These are phyloP conservation scores for Parazoanthus swiftii DNA, from an alignment of 92 coral and sea anemone genomes.

Conservation along the genomic window DNA sequence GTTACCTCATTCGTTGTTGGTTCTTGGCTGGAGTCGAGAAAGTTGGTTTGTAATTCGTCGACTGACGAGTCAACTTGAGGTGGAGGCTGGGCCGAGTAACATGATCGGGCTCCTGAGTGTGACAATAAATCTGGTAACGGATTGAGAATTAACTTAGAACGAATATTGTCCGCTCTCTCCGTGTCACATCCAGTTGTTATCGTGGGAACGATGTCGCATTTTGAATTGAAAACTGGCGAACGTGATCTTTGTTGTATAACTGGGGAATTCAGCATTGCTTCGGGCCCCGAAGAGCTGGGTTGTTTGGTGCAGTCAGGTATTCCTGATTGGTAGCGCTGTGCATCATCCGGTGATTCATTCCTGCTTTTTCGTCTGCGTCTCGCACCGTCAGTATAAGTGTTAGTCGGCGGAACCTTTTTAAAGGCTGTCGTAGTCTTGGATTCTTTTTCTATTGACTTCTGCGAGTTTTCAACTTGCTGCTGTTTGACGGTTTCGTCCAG, in stretches of 20 bases:
- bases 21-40: conserved; percentile 1
- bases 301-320: conserved; percentile 10
- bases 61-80: not conserved
- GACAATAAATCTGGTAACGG: conserved; percentile 71
- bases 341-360: not conserved
- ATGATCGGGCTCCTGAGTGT: conserved; percentile 34
- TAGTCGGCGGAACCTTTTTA: not conserved
- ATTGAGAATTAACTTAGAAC: conserved; percentile 32
- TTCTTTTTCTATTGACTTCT: conserved; percentile 5
- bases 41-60: not conserved
- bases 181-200: conserved; percentile 39
- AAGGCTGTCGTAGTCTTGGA: not conserved
- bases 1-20: conserved; percentile 2
- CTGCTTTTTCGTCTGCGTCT: not conserved
- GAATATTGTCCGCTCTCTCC: conserved; percentile 22
- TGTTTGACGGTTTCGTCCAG: conserved; percentile 25
- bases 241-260: conserved; percentile 18
- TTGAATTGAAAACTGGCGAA: conserved; percentile 26
- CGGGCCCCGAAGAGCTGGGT: conserved; percentile 22
- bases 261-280: conserved; percentile 20
- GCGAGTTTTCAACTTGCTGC: not conserved
- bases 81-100: not conserved
- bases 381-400: not conserved
- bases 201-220: conserved; percentile 51
- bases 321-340: not conserved